Evolutionary conservation across 2,888 invertebrate genomes (phyloP).

Genomic region (Drosophila cracens): DNA sequence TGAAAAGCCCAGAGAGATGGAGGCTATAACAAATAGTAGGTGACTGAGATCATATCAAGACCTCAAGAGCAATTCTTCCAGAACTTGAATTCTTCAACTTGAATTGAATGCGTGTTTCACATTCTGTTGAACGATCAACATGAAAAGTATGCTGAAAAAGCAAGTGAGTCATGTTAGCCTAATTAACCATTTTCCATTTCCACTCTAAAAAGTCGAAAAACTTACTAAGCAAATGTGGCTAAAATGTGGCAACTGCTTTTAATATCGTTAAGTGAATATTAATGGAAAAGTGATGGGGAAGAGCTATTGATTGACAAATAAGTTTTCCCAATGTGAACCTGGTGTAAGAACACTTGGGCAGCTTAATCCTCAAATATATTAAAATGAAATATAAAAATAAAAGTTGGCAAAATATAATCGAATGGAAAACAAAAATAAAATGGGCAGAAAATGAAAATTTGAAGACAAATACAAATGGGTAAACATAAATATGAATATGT

Average conservation of each 20-base stretch:
- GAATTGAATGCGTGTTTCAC: neutral
- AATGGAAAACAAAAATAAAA: neutral
- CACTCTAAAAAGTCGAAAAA: neutral
- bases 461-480: constrained; percentile 31
- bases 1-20: neutral
- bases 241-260: neutral
- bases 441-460: neutral
- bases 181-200: neutral
- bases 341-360: neutral
- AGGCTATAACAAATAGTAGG: neutral
- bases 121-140: neutral
- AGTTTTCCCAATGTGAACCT: too few relatives aligned
- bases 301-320: neutral
- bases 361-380: neutral
- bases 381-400: neutral
- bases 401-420: neutral
- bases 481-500: constrained; percentile 17
- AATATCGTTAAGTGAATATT: neutral
- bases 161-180: neutral
- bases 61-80: neutral
- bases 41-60: too few relatives aligned
- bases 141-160: too few relatives aligned
- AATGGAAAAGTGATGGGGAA: neutral
- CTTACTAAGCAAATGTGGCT: neutral
- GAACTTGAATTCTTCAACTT: neutral